A percentile compares a stretch with the other conserved stretches of the same genome.
These are phyloP conservation scores for Pitta sordida DNA, from an alignment of 2,113 vertebrate genomes.

Conservation along the genomic window DNA sequence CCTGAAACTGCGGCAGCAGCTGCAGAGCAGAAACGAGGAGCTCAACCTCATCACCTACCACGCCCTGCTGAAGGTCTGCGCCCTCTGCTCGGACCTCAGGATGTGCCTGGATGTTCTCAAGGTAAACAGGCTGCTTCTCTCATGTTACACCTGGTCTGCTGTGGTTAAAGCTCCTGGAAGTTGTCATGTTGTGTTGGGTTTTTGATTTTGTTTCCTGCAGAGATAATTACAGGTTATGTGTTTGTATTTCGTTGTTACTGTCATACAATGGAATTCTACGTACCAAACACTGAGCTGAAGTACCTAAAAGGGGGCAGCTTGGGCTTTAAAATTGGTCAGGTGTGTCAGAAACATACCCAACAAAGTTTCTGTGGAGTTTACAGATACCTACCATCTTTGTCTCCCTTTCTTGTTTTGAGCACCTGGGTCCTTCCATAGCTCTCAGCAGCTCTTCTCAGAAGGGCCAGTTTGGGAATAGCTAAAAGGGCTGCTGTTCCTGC, in stretches of 20 bases:
- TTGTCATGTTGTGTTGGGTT: fast-evolving
- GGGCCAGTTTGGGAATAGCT: background rate
- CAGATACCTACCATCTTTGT: background rate
- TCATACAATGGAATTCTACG: fast-evolving
- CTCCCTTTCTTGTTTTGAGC: background rate
- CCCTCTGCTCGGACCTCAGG: constrained; percentile 81
- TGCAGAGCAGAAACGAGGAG: constrained; percentile 74
- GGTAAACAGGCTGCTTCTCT: constrained; percentile 60
- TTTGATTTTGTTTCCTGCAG: background rate
- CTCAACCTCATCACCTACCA: constrained; percentile 86
- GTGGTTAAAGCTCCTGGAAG: background rate
- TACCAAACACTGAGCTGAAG: background rate
- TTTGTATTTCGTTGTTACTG: background rate
- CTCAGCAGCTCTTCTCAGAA: background rate
- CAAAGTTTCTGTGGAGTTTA: background rate
- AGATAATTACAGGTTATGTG: background rate
- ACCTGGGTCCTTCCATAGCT: background rate
- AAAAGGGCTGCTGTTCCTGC: background rate
- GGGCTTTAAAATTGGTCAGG: background rate
- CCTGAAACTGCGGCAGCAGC: constrained; percentile 82
- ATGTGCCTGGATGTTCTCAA: constrained; percentile 83
- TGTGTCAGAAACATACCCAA: background rate
- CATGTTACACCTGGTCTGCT: fast-evolving
- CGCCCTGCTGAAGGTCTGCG: constrained; percentile 85
- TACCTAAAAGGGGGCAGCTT: background rate